phyloP scores from a whole-genome alignment of 2,797 vertebrate species.

The Choloepus didactylus region DNA sequence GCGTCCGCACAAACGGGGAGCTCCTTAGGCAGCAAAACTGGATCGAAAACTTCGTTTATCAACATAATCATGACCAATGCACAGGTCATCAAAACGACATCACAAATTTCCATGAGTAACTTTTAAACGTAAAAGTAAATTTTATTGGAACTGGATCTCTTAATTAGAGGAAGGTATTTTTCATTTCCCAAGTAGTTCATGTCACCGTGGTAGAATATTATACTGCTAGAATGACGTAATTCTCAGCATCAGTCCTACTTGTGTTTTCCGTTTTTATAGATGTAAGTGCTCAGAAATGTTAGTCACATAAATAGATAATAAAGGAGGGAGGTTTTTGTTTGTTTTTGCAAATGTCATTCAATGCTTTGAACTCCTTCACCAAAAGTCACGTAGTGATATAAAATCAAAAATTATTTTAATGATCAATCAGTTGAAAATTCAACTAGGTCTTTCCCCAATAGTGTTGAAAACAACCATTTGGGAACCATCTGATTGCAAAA shows the following conservation, averaged over 20 bases:
- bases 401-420: constrained; percentile 44
- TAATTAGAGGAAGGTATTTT: neutral
- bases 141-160: neutral
- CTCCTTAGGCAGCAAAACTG: neutral
- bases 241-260: neutral
- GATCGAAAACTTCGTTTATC: neutral
- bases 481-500: neutral
- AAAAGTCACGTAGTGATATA: constrained; percentile 19
- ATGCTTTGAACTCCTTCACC: neutral
- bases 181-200: neutral
- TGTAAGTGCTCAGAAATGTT: neutral
- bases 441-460: neutral
- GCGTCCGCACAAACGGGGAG: neutral
- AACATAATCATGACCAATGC: neutral
- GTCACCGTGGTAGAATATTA: neutral
- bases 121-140: constrained; percentile 37
- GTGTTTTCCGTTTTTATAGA: constrained; percentile 27
- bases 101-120: neutral
- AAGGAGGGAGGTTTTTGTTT: neutral
- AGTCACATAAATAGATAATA: neutral
- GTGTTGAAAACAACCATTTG: neutral
- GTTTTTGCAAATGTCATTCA: constrained; percentile 28
- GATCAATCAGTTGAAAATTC: neutral
- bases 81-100: constrained; percentile 22
- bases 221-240: neutral